These are phyloP conservation scores for Lophius piscatorius DNA, from an alignment of 2,113 vertebrate genomes.

Conservation along the genomic window DNA sequence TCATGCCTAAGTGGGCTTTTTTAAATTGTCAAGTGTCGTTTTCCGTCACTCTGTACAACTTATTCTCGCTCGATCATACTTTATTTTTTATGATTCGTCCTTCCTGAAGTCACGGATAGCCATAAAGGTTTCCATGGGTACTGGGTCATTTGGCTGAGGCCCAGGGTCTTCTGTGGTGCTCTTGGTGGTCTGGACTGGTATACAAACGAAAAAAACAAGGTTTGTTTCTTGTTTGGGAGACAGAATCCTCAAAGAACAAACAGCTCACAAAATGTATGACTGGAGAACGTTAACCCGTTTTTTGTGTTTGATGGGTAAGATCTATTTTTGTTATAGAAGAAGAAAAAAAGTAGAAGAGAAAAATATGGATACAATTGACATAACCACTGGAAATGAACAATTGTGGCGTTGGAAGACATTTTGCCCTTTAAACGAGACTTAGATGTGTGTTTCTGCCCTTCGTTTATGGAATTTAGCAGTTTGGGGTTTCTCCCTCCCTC, in stretches of 20 bases:
- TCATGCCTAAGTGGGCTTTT: conserved; percentile 43
- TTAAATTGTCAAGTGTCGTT: conserved; percentile 30
- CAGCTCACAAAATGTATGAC: conserved; percentile 1
- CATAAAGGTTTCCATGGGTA: conserved; percentile 41
- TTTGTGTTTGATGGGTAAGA: neutral
- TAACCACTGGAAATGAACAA: conserved; percentile 34
- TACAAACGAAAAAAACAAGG: conserved; percentile 16
- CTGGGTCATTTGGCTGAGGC: conserved; percentile 32
- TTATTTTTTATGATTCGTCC: conserved; percentile 19
- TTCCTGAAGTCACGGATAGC: conserved; percentile 25
- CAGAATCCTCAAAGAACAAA: conserved; percentile 22
- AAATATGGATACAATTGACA: conserved; percentile 21
- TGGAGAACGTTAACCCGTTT: conserved; percentile 35
- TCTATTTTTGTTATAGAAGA: conserved; percentile 19
- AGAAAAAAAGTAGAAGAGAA: conserved; percentile 18
- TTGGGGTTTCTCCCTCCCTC: conserved; percentile 54
- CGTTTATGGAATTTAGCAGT: conserved; percentile 72
- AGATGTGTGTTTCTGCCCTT: conserved; percentile 45
- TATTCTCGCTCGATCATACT: too few species aligned
- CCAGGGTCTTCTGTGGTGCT: conserved; percentile 37
- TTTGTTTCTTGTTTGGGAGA: conserved; percentile 42
- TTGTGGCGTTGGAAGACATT: conserved; percentile 31
- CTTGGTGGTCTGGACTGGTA: conserved; percentile 40
- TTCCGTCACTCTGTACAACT: conserved; percentile 22
- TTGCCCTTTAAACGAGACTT: conserved; percentile 46